A percentile compares a stretch with the other conserved stretches of the same genome.
These are phyloP conservation scores for Bombylius discolor DNA, from an alignment of 2,888 invertebrate genomes.

Conservation along the genomic window DNA sequence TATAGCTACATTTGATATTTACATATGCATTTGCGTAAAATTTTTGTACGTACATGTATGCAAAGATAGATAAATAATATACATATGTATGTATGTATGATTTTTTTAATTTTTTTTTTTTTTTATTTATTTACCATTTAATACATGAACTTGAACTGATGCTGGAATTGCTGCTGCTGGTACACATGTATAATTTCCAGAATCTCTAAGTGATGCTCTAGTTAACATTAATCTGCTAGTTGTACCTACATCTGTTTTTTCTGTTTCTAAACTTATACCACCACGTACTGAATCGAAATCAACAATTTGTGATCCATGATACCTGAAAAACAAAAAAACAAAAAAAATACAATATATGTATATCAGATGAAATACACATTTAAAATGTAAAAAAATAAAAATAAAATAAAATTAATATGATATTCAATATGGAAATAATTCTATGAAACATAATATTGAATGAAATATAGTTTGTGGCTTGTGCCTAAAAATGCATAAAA, in stretches of 20 bases:
- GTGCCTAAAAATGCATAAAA: no score
- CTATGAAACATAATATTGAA: no score
- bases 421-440: neutral
- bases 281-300: constrained; percentile 76
- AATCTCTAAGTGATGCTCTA: constrained; percentile 70
- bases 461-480: no score
- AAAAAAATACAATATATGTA: constrained; percentile 18
- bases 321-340: constrained; percentile 42
- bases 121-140: constrained; percentile 52
- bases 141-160: constrained; percentile 70
- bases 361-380: no score
- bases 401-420: neutral
- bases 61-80: no score
- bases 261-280: constrained; percentile 78
- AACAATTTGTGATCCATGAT: constrained; percentile 66
- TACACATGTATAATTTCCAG: constrained; percentile 82
- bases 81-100: no score
- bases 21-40: no score
- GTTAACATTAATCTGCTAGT: constrained; percentile 76
- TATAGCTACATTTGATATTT: no score
- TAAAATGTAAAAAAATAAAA: no score
- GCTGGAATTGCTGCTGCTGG: constrained; percentile 74
- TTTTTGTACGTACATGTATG: no score
- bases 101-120: no score
- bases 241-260: constrained; percentile 73